phyloP scores from a whole-genome alignment of 2,888 invertebrate genomes.

The Cantharis rufa region DNA sequence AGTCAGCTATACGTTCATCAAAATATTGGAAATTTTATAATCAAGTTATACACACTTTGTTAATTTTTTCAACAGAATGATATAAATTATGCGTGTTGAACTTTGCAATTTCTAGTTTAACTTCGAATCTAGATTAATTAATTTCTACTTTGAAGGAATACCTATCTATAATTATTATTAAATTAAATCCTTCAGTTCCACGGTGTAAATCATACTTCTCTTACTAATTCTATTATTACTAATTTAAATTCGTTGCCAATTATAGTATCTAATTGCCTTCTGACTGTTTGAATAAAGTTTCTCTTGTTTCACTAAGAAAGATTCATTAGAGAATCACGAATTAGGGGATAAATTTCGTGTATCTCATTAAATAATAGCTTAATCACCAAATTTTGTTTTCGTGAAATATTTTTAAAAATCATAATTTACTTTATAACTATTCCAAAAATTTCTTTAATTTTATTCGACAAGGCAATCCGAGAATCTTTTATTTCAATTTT shows the following conservation, averaged over 20 bases:
- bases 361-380: neutral
- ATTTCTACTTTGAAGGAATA: conserved; percentile 7
- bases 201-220: conserved; percentile 5
- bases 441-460: neutral
- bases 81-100: neutral
- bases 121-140: conserved; percentile 15
- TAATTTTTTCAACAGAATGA: neutral
- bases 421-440: neutral
- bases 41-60: neutral
- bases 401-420: neutral
- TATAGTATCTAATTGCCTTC: conserved; percentile 15
- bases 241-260: conserved; percentile 18
- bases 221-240: conserved; percentile 11
- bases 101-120: neutral
- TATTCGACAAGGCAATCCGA: neutral
- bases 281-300: conserved; percentile 12
- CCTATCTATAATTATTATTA: conserved; percentile 16
- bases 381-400: neutral
- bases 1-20: neutral
- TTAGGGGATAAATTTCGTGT: neutral
- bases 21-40: neutral
- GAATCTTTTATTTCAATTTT: neutral
- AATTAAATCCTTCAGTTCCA: conserved; percentile 19
- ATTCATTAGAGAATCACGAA: neutral
- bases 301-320: neutral